phyloP scores from a whole-genome alignment of 2,113 vertebrate genomes.

The Entomyzon cyanotis region DNA sequence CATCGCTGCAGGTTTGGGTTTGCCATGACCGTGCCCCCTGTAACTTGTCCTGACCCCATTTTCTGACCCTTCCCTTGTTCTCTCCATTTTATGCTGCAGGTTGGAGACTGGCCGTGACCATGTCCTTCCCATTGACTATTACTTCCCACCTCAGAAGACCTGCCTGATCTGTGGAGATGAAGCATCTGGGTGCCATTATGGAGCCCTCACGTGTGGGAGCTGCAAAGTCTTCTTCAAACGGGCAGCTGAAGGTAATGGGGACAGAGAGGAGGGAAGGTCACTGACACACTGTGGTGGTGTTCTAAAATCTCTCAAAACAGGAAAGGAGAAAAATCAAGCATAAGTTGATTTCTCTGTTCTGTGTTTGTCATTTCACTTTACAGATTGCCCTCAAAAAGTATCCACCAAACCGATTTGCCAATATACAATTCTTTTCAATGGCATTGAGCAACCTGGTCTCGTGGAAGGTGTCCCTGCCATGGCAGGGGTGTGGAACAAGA shows the following conservation, averaged over 20 bases:
- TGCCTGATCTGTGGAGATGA: constrained; percentile 97
- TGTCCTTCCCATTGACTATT: constrained; percentile 93
- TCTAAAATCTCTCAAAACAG: neutral
- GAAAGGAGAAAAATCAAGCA: neutral
- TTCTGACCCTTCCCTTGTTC: neutral
- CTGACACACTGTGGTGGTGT: neutral
- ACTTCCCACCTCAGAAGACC: constrained; percentile 94
- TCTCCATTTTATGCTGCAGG: constrained; percentile 70
- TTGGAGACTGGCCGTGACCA: constrained; percentile 86
- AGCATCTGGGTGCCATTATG: constrained; percentile 96
- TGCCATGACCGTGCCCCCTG: neutral
- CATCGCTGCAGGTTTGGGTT: accelerated
- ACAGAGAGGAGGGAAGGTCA: neutral
- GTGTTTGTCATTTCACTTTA: neutral
- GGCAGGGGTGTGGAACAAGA: neutral
- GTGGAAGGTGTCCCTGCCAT: neutral
- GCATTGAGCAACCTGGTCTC: neutral
- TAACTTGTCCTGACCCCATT: accelerated
- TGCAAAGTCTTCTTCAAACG: constrained; percentile 99
- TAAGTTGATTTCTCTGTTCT: neutral
- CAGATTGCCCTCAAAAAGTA: neutral
- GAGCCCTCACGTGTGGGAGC: constrained; percentile 97
- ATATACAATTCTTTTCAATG: neutral
- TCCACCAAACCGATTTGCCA: neutral
- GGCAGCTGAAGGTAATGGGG: constrained; percentile 91